Evolutionary conservation across 2,888 invertebrate species (phyloP).

Genomic region (Phyllotreta cruciferae): DNA sequence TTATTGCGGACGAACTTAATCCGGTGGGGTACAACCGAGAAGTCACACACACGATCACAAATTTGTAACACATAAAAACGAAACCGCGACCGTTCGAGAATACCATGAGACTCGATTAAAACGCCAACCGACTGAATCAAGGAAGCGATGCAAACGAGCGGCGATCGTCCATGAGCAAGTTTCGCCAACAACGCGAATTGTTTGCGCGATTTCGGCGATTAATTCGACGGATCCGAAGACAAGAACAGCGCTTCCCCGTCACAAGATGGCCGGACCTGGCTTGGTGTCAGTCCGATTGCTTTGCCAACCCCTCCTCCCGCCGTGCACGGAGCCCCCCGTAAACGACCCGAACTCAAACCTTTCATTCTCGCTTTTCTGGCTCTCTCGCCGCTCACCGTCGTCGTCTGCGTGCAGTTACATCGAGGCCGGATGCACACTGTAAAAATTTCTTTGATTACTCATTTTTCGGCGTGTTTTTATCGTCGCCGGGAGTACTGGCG

Average conservation of each 20-base stretch:
- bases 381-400: constrained; percentile 56
- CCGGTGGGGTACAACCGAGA: constrained; percentile 22
- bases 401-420: constrained; percentile 49
- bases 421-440: constrained; percentile 60
- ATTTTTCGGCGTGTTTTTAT: constrained; percentile 55
- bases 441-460: constrained; percentile 59
- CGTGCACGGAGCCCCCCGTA: constrained; percentile 61
- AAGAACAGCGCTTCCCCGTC: constrained; percentile 58
- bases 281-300: constrained; percentile 56
- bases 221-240: constrained; percentile 53
- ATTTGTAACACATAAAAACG: constrained; percentile 55
- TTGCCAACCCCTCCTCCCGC: constrained; percentile 59
- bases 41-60: constrained; percentile 55
- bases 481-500: constrained; percentile 40
- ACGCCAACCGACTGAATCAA: constrained; percentile 2
- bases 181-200: constrained; percentile 46
- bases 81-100: constrained; percentile 39
- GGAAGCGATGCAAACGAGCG: constrained; percentile 50
- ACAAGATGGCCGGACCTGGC: constrained; percentile 63
- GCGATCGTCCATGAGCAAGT: constrained; percentile 46
- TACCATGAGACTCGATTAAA: constrained; percentile 53
- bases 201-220: constrained; percentile 51
- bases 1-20: constrained; percentile 11
- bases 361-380: constrained; percentile 60
- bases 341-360: constrained; percentile 56